These are phyloP conservation scores for Mus caroli DNA, from an alignment of 2,797 vertebrate species.

Conservation along the genomic window DNA sequence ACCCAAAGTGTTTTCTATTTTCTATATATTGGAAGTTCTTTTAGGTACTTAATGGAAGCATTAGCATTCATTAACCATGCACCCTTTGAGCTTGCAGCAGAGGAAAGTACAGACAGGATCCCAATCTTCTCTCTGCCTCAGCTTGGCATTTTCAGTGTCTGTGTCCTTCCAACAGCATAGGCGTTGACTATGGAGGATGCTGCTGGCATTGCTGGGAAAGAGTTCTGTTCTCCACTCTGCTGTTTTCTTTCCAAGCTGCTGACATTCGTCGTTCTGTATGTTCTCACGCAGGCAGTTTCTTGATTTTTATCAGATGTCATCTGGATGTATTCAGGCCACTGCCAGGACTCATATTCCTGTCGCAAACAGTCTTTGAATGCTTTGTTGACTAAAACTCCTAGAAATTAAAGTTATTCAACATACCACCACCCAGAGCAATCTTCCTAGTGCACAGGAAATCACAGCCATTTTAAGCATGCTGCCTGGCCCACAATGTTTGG, in stretches of 20 bases:
- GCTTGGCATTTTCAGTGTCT: neutral
- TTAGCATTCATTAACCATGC: neutral
- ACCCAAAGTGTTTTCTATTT: conserved; percentile 7
- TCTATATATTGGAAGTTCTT: neutral
- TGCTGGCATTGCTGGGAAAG: neutral
- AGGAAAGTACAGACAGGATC: neutral
- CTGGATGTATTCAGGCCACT: neutral
- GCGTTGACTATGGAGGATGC: neutral
- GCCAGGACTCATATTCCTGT: neutral
- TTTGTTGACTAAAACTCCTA: conserved; percentile 1
- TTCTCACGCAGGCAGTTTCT: neutral
- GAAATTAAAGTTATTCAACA: neutral
- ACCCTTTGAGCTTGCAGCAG: neutral
- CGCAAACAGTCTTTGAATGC: neutral
- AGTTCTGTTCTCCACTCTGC: neutral
- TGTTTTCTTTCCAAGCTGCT: conserved; percentile 29
- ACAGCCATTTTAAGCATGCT: conserved; percentile 6
- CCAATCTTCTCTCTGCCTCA: neutral
- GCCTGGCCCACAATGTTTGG: neutral
- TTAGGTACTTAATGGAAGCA: conserved; percentile 27
- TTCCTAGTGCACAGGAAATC: conserved; percentile 9
- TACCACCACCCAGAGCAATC: neutral
- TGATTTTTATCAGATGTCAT: neutral
- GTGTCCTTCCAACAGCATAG: neutral
- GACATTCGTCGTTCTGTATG: neutral